Percentiles rank a stretch among this genome's conserved stretches.
These are phyloP conservation scores for Chromobotia macracanthus DNA, from an alignment of 2,797 vertebrate species.

Conservation along the genomic window DNA sequence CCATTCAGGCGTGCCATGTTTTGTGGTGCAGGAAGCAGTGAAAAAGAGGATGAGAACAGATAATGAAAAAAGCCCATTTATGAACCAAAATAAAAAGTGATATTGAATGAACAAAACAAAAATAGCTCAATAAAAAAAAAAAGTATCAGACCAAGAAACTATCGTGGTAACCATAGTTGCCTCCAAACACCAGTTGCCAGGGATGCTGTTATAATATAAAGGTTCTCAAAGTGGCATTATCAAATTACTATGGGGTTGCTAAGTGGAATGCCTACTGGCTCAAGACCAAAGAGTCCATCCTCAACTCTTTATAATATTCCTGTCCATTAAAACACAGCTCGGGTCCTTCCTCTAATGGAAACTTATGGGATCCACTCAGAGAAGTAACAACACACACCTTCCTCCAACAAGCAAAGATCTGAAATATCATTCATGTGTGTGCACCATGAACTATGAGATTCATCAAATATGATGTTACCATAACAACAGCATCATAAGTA, in stretches of 20 bases:
- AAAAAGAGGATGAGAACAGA: not conserved
- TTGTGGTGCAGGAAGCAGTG: not conserved
- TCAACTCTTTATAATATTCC: not conserved
- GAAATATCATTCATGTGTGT: too few species aligned
- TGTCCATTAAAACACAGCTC: not conserved
- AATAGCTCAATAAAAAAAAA: not conserved
- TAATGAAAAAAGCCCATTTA: not conserved
- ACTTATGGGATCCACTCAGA: not conserved
- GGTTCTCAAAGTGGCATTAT: not conserved
- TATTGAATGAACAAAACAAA: not conserved
- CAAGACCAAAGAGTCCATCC: not conserved
- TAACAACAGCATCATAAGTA: slow-evolving; percentile 57
- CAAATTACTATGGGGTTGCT: not conserved
- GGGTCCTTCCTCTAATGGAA: not conserved
- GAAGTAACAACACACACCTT: not conserved
- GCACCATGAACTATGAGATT: not conserved
- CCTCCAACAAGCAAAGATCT: too few species aligned
- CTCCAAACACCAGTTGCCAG: not conserved
- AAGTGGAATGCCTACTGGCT: not conserved
- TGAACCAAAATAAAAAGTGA: not conserved
- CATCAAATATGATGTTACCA: not conserved
- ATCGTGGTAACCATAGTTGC: not conserved
- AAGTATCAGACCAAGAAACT: not conserved
- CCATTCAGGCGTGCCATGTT: not conserved
- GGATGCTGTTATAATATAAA: not conserved